These are phyloP conservation scores for Akabosia matsudoensis DNA, from an alignment of 1,140 invertebrate species.

Conservation along the genomic window DNA sequence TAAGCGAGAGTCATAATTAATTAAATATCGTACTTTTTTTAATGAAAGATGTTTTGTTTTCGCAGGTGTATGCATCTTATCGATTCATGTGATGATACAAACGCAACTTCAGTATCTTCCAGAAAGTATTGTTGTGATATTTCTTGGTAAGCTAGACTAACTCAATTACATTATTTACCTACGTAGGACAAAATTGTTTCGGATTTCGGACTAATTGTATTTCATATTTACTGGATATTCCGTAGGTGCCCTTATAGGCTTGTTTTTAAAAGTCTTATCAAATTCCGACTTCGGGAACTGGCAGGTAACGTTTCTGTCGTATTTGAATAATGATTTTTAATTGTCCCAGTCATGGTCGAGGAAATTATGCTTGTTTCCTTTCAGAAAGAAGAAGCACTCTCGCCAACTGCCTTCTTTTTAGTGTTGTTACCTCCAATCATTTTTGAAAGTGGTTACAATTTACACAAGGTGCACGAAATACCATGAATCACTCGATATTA, in stretches of 20 bases:
- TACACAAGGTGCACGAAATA: conserved; percentile 73
- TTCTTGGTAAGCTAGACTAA: conserved; percentile 61
- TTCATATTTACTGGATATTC: too few species aligned
- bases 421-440: conserved; percentile 97
- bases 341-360: not conserved
- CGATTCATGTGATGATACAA: conserved; percentile 91
- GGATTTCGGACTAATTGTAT: too few species aligned
- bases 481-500: not conserved
- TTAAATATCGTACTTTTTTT: conserved; percentile 21
- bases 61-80: conserved; percentile 78
- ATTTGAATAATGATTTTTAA: not conserved
- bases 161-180: not conserved
- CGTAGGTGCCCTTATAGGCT: conserved; percentile 80
- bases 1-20: conserved; percentile 44
- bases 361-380: conserved; percentile 46
- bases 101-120: conserved; percentile 95
- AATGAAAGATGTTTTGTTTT: conserved; percentile 28
- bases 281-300: conserved; percentile 46
- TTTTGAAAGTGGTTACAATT: conserved; percentile 97
- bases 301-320: conserved; percentile 32
- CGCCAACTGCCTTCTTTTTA: conserved; percentile 94
- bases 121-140: conserved; percentile 95
- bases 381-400: conserved; percentile 90
- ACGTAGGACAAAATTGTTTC: not conserved
- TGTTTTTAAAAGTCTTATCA: conserved; percentile 85